These are phyloP conservation scores for Pollachius pollachius DNA, from an alignment of 2,113 vertebrate species.

Conservation along the genomic window DNA sequence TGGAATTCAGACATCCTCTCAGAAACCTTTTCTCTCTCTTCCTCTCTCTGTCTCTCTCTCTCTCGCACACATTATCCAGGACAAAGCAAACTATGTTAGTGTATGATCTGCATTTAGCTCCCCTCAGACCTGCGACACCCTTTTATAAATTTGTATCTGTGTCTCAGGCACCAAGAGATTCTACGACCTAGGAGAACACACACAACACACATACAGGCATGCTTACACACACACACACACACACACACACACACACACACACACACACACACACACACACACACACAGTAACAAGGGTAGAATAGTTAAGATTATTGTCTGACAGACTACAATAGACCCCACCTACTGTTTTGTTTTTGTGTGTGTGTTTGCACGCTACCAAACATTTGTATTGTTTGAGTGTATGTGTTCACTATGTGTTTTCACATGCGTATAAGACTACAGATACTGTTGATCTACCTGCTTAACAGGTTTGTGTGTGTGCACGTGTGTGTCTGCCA, in stretches of 20 bases:
- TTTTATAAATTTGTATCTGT: slow-evolving; percentile 38
- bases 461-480: slow-evolving; percentile 9
- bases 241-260: background rate
- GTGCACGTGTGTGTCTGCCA: slow-evolving; percentile 6
- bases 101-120: slow-evolving; percentile 43
- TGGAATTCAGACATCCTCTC: background rate
- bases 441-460: slow-evolving; percentile 18
- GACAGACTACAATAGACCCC: too few species aligned
- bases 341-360: too few species aligned
- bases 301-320: too few species aligned
- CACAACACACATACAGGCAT: background rate
- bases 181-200: slow-evolving; percentile 6
- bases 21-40: background rate
- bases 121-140: slow-evolving; percentile 3
- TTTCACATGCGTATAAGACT: slow-evolving; percentile 3
- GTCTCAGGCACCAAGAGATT: slow-evolving; percentile 26
- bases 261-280: background rate
- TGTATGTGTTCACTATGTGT: background rate
- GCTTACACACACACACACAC: background rate
- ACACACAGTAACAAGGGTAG: background rate
- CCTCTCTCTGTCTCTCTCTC: slow-evolving; percentile 1
- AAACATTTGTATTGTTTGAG: too few species aligned
- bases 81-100: slow-evolving; percentile 33
- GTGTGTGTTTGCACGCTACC: too few species aligned
- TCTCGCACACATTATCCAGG: slow-evolving; percentile 24